These are phyloP conservation scores for Cryptoleucopteryx plumbea DNA, from an alignment of 2,113 vertebrate species.

Conservation along the genomic window DNA sequence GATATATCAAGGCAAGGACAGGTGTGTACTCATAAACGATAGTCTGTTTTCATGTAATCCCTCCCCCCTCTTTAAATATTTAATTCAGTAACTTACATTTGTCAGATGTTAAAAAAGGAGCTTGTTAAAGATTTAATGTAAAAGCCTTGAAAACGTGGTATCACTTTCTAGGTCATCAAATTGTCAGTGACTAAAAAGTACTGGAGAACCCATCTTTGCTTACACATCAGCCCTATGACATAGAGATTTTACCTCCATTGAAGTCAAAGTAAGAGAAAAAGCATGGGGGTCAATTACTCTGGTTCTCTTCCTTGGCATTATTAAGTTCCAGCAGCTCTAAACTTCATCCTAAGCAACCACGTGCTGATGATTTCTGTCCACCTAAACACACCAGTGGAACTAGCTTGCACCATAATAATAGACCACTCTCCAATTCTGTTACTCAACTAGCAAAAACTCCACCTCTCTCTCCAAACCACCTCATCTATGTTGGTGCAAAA, in stretches of 20 bases:
- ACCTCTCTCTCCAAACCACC: background rate
- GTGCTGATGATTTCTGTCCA: background rate
- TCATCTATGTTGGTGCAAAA: background rate
- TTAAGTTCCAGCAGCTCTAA: background rate
- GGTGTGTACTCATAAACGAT: background rate
- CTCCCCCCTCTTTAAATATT: background rate
- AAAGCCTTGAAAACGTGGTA: background rate
- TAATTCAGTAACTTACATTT: background rate
- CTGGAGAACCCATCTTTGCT: background rate
- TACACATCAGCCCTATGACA: background rate
- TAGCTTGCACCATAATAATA: background rate
- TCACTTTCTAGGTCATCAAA: background rate
- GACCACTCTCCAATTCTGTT: background rate
- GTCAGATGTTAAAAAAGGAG: background rate
- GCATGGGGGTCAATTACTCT: background rate
- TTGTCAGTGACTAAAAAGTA: background rate
- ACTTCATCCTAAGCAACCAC: background rate
- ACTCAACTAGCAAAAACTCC: background rate
- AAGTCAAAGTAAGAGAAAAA: background rate
- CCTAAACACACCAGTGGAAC: background rate
- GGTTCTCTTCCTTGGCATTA: background rate
- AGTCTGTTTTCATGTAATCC: background rate
- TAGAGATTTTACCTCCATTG: background rate
- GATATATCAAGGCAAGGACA: background rate
- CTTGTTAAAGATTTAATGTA: background rate